Evolutionary conservation across 2,888 invertebrate genomes (phyloP), one percentile per base, ranked within the genome.

Genomic region (Zhengitettix transpicula): DNA sequence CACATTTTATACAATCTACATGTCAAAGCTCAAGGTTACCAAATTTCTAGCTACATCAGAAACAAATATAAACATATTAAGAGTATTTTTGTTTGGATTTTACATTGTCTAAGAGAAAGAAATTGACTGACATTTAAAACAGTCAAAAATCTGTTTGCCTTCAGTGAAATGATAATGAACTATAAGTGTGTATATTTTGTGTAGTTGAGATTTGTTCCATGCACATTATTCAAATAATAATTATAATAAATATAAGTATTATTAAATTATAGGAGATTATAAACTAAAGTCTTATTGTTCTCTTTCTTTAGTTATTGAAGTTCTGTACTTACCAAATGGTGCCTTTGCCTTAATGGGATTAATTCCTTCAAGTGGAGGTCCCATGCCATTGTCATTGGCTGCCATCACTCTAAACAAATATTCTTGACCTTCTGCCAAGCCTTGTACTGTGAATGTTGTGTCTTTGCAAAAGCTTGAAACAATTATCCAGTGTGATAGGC

Each of bases 351-450:
- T 82, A 60, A 98, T 85, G 11, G 96, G 91, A 73, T 88, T 94
- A 40, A 82, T 79, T 9, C 93, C 93, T 68, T 90, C 89, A 54
- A 98, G 77, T 10, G 94, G 87, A 17, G 92, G 88, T 67, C 97
- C 96, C 73, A 89, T 86, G 16, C 99, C 99, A 68, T 93, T 92
- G 64, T 95, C 96, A 73, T 99, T 99, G 47, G 92, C 93, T 8
- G 99, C 99, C 79, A 93, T 91, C 11, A 99, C 88, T 67, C 98
- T 83, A 81, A 99, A 99, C 70, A 94, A 80, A 70, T 99, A 99
- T 75, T 98, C 97, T 71, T 95, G 93, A 65, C 95, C 91, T 72
- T 98, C 96, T 1, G 91, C 89, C 61, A 99, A 76, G 0, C 98
- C 98, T 73, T 96, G 96, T 0, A 97, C 94, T 56, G 86, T 87